A percentile compares a stretch with the other conserved stretches of the same genome.
Conservation (phyloP, 2,888 invertebrate species). For the Caenorhabditis auriculariae region DNA sequence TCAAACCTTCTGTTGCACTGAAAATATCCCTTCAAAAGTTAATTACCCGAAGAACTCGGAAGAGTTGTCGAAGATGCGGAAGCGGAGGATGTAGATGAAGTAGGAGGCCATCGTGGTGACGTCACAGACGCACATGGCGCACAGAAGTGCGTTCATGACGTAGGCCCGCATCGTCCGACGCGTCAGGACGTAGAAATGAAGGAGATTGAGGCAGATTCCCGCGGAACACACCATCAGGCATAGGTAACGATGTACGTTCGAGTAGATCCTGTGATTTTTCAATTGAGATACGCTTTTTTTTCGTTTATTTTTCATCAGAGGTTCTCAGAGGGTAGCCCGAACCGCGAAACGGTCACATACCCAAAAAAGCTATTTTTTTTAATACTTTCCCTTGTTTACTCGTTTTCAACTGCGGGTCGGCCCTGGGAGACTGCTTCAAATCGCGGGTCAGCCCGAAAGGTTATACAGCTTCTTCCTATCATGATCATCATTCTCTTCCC, state of each 20-base stretch:
- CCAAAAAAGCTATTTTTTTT: no score
- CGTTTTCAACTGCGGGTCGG: no score
- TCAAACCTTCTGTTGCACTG: no score
- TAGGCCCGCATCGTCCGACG: conserved; percentile 42
- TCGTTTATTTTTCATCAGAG: background rate
- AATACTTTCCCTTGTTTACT: no score
- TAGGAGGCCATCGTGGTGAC: conserved; percentile 60
- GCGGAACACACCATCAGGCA: conserved; percentile 42
- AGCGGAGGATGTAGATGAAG: conserved; percentile 55
- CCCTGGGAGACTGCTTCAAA: no score
- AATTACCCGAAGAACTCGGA: conserved; percentile 15
- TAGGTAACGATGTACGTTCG: conserved; percentile 39
- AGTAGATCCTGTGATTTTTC: conserved; percentile 44
- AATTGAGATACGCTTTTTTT: background rate
- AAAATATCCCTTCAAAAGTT: background rate
- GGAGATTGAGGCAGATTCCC: conserved; percentile 43
- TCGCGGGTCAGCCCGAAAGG: no score
- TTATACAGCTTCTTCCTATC: no score
- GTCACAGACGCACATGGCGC: conserved; percentile 58
- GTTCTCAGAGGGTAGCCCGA: no score
- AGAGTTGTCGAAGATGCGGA: conserved; percentile 40
- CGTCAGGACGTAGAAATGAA: conserved; percentile 51
- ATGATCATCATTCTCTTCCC: no score
- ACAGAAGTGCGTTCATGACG: conserved; percentile 41
- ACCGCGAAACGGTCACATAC: no score